Evolutionary conservation across 37 sponge, comb jelly and placozoan species (phyloP), one percentile per base, ranked within the genome.

Genomic region (Crambe crambe): DNA sequence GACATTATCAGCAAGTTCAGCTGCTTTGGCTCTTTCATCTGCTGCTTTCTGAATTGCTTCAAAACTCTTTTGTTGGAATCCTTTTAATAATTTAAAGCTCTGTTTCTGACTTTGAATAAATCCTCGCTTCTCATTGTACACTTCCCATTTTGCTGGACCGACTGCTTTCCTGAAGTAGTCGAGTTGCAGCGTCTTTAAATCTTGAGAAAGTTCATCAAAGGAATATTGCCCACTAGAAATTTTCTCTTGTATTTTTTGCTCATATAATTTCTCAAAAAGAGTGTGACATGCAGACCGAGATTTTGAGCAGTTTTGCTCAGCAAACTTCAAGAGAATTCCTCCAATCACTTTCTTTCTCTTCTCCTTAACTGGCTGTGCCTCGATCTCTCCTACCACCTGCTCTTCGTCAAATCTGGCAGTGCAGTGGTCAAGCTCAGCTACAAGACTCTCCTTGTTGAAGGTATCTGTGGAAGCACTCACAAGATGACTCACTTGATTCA

Each of bases 61-160:
- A 40, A 79, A 68, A 1, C 47, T 69, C 30, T 79, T 67, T 10
- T 42, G 21, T 37, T 66, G 43, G 69, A 43, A 79, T 0, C 68
- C 80, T 9, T 2, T 5, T 27, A 79, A 56, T 0, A 6, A 10
- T 3, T 67, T 42, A 34, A 41, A 79, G 10, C 10, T 40, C 2
- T 1, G 6, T 37, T 79, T 21, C 12, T 79, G 60, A 1, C 35
- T 3, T 29, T 75, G 30, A 27, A 75, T 18, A 35, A 56, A 30
- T 25, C 2, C 83, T 23, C 31, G 25, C 26, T 73, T 73, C 15
- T 75, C 59, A 8, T 62, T 35, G 47, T 36, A 74, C 22, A 83
- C 84, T 20, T 76, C 76, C 58, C 41, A 35, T 29, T 83, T 83
- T 67, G 84, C 84, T 27, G 84, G 84, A 30, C 84, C 84, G 26